Evolutionary conservation across 2,888 invertebrate species (phyloP), one percentile per base, ranked within the genome.

Genomic region (Ormia ochracea): DNA sequence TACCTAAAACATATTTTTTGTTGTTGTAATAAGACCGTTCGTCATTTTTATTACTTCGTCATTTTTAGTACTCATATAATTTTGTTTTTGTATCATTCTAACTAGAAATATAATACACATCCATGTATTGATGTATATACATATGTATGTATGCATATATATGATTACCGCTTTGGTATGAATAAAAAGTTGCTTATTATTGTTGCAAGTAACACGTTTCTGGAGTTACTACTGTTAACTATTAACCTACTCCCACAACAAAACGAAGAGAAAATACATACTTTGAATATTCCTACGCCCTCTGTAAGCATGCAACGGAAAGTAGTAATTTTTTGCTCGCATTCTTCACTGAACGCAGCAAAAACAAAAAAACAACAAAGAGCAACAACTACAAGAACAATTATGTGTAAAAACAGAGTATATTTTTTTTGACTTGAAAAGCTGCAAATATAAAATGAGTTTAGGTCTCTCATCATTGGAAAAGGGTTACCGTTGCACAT

Each of bases 11-110:
- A 19, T 59, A 19, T 3, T 31, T 38, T 63, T 50, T 70, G 75
- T 79, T 80, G 75, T 80, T 80, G 80, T 66, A 80, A 48, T 76
- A 80, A 76, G 80, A 75, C 75, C 70, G 76, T 58, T 86, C 87
- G 87, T 86, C 85, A 68, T 80, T 76, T 76, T 9, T 56, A 85
- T 84, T 86, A 86, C 86, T 87, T 87, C 86, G 86, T 87, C 85
- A 86, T 85, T 86, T 87, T 87, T 87, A 87, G 87, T 84, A n/a
- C n/a, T n/a, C n/a, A n/a, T n/a, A n/a, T n/a, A n/a, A 61, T 72
- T 78, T 56, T 70, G 14, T 48, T 63, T 41, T 52, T 81, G 41
- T 54, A 19, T 54, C 59, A 12, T 68, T 23, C 58, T 38, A 69
- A 19, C 28, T 56, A 52, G 14, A 54, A 31, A 50, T 26, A 12